Percentiles rank a stretch among this genome's conserved stretches.
phyloP scores from a whole-genome alignment of 2,888 invertebrate species.

The Octodonta nipae region DNA sequence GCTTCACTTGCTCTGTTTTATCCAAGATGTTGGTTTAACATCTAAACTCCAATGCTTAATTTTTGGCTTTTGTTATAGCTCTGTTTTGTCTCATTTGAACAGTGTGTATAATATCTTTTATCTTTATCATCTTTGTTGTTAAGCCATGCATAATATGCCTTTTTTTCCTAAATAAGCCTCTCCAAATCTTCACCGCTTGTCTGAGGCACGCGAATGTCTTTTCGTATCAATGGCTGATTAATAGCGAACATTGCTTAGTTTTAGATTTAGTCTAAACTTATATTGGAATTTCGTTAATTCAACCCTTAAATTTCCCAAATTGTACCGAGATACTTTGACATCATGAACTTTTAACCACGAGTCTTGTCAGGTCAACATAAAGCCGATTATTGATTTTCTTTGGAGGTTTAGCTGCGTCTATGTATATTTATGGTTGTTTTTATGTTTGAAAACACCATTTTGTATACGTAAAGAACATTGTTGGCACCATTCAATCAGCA shows the following conservation, averaged over 20 bases:
- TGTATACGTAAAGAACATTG: not conserved
- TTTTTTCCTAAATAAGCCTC: conserved; percentile 1
- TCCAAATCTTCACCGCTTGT: not conserved
- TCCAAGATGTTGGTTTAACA: conserved; percentile 1
- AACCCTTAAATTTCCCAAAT: not conserved
- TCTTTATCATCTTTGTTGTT: too few relatives aligned
- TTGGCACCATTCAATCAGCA: not conserved
- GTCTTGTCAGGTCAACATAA: not conserved
- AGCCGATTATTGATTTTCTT: conserved; percentile 1
- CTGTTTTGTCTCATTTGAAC: conserved; percentile 1
- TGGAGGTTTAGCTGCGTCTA: not conserved
- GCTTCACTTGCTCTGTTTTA: not conserved
- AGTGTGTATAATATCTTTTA: too few relatives aligned
- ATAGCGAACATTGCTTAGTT: not conserved
- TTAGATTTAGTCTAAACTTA: not conserved
- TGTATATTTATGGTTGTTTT: too few relatives aligned
- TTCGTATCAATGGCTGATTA: not conserved
- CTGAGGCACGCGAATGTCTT: conserved; percentile 1
- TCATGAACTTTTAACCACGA: not conserved
- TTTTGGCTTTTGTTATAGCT: conserved; percentile 1
- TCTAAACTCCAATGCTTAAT: not conserved
- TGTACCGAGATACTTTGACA: not conserved
- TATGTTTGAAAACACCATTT: not conserved
- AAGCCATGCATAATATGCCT: too few relatives aligned
- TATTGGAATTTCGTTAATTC: not conserved